Conservation (phyloP, 1,140 invertebrate genomes). For the Geopemphigus sp. region DNA sequence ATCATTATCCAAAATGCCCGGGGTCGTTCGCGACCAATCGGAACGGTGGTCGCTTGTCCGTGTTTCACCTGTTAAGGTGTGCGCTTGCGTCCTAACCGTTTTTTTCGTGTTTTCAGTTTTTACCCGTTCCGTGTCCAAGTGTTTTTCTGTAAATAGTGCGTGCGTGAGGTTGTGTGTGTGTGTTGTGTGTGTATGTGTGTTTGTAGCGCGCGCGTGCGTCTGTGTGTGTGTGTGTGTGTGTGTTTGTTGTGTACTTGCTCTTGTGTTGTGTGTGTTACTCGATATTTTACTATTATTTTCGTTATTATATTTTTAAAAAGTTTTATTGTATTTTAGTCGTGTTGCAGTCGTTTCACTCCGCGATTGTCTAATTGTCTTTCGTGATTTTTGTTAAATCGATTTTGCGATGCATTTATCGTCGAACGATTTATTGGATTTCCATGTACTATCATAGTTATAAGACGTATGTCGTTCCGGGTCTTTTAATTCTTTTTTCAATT, state of each 20-base stretch:
- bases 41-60: background rate
- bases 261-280: background rate
- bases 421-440: too few species aligned
- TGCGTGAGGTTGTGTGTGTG: slow-evolving; percentile 18
- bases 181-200: background rate
- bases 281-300: background rate
- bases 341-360: too few species aligned
- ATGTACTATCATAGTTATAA: too few species aligned
- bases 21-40: slow-evolving; percentile 1
- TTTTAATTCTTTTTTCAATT: background rate
- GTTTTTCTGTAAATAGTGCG: background rate
- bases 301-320: background rate
- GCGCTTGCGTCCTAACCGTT: slow-evolving; percentile 45
- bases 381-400: background rate
- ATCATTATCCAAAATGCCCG: background rate
- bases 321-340: background rate
- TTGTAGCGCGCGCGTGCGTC: background rate
- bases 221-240: background rate
- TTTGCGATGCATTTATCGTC: background rate
- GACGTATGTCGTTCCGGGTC: background rate
- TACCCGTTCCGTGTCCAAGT: background rate
- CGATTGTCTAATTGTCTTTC: background rate
- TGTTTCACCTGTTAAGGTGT: slow-evolving; percentile 32
- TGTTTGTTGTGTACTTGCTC: too few species aligned
- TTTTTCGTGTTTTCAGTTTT: slow-evolving; percentile 3